These are phyloP conservation scores for Parelbella ahira DNA, from an alignment of 2,888 invertebrate genomes.

Conservation along the genomic window DNA sequence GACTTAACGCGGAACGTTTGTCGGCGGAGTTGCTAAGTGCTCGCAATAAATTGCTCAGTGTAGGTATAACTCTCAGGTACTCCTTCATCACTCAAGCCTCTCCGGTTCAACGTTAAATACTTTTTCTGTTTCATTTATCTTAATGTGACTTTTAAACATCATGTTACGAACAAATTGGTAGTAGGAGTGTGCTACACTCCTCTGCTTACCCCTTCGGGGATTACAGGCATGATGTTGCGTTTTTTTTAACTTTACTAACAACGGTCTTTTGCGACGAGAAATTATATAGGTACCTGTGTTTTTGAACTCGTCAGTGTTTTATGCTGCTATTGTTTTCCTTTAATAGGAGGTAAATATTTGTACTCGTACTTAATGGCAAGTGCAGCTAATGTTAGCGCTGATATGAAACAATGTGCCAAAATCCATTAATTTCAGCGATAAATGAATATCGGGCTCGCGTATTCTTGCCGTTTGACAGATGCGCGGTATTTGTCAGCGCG, in stretches of 20 bases:
- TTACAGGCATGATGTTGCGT: too few relatives aligned
- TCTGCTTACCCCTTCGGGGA: too few relatives aligned
- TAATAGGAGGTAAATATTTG: too few relatives aligned
- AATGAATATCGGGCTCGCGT: slow-evolving; percentile 9
- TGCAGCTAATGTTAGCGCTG: too few relatives aligned
- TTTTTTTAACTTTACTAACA: too few relatives aligned
- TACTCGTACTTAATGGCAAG: too few relatives aligned
- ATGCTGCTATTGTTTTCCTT: too few relatives aligned
- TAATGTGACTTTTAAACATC: slow-evolving; percentile 2
- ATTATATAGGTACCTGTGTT: too few relatives aligned
- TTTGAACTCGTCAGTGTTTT: too few relatives aligned
- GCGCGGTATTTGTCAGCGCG: slow-evolving; percentile 15
- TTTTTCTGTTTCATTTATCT: slow-evolving; percentile 20
- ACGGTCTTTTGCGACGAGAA: too few relatives aligned
- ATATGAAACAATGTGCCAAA: neutral
- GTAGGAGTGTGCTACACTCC: too few relatives aligned
- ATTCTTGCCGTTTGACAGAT: slow-evolving; percentile 20
- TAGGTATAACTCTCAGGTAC: slow-evolving; percentile 58
- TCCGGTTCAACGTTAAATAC: slow-evolving; percentile 15
- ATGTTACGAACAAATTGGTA: too few relatives aligned
- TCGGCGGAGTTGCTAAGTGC: slow-evolving; percentile 61
- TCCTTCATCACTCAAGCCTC: slow-evolving; percentile 33
- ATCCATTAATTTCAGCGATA: slow-evolving; percentile 5
- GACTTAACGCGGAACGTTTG: slow-evolving; percentile 48
- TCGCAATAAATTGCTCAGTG: slow-evolving; percentile 60